Conservation (phyloP, 1,140 invertebrate genomes). For the Drosophila prosaltans region DNA sequence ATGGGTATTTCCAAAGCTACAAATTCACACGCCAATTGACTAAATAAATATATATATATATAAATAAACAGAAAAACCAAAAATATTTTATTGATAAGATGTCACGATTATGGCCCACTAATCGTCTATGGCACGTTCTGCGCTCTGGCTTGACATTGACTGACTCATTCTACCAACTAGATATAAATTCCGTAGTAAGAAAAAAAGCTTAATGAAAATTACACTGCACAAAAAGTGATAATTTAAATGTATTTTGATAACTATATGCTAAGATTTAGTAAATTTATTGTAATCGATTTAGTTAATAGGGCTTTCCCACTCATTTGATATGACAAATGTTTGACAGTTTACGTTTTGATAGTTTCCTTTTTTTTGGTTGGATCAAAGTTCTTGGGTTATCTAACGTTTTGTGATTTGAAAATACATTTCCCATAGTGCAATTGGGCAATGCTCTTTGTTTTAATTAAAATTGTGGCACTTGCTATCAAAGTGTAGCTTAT, state of each 20-base stretch:
- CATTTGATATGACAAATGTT: too few relatives aligned
- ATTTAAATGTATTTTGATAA: neutral
- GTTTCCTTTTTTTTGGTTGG: neutral
- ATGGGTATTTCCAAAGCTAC: neutral
- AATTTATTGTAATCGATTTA: too few relatives aligned
- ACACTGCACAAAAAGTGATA: neutral
- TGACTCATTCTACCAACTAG: neutral
- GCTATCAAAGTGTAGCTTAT: slow-evolving; percentile 19
- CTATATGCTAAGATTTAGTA: too few relatives aligned
- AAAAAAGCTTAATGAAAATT: neutral
- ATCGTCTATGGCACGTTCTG: slow-evolving; percentile 14
- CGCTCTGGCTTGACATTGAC: neutral
- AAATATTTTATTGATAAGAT: neutral
- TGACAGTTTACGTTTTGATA: too few relatives aligned
- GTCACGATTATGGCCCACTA: slow-evolving; percentile 10
- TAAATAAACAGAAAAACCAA: neutral
- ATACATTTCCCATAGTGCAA: neutral
- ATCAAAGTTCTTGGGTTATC: slow-evolving; percentile 4
- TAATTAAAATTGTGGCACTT: slow-evolving; percentile 22
- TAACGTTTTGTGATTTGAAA: too few relatives aligned
- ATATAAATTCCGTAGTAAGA: neutral
- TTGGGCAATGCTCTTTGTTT: slow-evolving; percentile 13
- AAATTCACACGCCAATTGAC: slow-evolving; percentile 16
- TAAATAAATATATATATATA: neutral
- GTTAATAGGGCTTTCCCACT: too few relatives aligned